phyloP scores from a whole-genome alignment of 2,888 invertebrate genomes.

The Dicyrtomina minuta region DNA sequence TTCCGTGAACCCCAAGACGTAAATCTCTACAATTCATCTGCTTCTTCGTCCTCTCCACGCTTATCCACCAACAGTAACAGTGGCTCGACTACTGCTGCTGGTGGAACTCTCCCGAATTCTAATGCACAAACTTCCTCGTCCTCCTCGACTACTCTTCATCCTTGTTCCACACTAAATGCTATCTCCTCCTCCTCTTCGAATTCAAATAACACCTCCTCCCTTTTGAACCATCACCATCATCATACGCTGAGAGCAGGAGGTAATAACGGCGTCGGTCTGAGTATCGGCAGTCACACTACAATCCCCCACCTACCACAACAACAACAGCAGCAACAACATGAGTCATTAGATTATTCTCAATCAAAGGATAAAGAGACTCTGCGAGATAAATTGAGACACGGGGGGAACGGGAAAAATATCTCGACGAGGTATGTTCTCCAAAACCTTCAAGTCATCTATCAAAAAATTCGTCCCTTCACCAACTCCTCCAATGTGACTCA shows the following conservation, averaged over 20 bases:
- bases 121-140: conserved; percentile 19
- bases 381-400: background rate
- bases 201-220: conserved; percentile 6
- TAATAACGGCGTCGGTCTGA: background rate
- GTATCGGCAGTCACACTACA: background rate
- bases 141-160: conserved; percentile 16
- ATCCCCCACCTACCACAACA: background rate
- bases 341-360: conserved; percentile 24
- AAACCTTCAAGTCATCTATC: conserved; percentile 53
- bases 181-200: background rate
- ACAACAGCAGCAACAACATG: conserved; percentile 8
- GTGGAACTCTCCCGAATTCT: conserved; percentile 6
- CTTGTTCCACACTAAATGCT: background rate
- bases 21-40: conserved; percentile 53
- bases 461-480: conserved; percentile 43
- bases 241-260: no score
- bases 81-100: conserved; percentile 35
- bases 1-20: conserved; percentile 54
- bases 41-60: conserved; percentile 32
- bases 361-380: background rate
- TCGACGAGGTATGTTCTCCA: conserved; percentile 52
- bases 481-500: conserved; percentile 5
- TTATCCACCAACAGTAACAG: conserved; percentile 39
- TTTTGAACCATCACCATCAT: conserved; percentile 12
- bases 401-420: no score